Percentiles rank a stretch among this genome's conserved stretches.
Conservation (phyloP, 2,888 invertebrate species). For the Drosophila infuscata region DNA sequence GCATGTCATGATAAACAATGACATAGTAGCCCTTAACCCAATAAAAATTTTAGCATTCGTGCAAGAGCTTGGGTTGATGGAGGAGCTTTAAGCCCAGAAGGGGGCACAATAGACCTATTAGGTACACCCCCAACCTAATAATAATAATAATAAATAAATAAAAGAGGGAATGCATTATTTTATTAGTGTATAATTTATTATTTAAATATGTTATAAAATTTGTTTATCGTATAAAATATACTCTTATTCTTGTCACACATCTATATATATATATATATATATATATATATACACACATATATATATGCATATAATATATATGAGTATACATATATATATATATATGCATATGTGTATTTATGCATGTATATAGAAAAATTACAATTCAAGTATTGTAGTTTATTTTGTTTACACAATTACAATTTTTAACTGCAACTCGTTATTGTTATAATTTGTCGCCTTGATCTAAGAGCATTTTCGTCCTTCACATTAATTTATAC, state of each 20-base stretch:
- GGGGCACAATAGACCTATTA: too few relatives aligned
- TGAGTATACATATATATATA: constrained; percentile 32
- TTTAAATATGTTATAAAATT: constrained; percentile 81
- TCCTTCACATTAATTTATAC: constrained; percentile 10
- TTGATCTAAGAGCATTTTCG: constrained; percentile 50
- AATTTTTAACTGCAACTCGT: constrained; percentile 79
- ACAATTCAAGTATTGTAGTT: constrained; percentile 61
- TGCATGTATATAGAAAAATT: constrained; percentile 68
- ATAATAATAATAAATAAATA: not conserved
- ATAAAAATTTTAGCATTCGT: too few relatives aligned
- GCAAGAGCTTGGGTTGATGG: too few relatives aligned
- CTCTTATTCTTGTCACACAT: constrained; percentile 73
- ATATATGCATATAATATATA: not conserved
- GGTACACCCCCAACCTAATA: too few relatives aligned
- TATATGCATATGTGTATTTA: constrained; percentile 52
- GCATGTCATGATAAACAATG: too few relatives aligned
- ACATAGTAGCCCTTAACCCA: too few relatives aligned
- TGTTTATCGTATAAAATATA: constrained; percentile 80
- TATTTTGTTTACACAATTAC: constrained; percentile 65
- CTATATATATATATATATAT: constrained; percentile 53
- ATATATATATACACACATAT: constrained; percentile 46
- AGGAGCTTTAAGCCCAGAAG: too few relatives aligned
- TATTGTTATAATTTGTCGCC: constrained; percentile 70
- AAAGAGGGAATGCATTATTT: constrained; percentile 15
- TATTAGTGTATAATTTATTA: constrained; percentile 79